Conservation (phyloP, 2,113 vertebrate species). For the Aramus guarauna region DNA sequence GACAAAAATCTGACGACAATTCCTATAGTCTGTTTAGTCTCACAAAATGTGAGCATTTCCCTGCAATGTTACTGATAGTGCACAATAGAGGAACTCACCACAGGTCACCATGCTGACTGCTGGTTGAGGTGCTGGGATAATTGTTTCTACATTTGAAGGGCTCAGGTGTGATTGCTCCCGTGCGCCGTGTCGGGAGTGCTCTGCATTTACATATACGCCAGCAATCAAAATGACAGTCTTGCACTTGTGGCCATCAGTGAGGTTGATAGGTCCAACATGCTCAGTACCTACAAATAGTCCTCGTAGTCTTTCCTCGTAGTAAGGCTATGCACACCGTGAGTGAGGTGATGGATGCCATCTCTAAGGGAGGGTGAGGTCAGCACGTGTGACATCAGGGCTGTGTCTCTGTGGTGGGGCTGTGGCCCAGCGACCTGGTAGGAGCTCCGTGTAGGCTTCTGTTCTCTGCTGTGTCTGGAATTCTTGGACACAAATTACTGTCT, state of each 20-base stretch:
- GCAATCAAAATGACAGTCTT: background rate
- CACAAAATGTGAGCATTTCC: constrained; percentile 24
- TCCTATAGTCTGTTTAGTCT: constrained; percentile 50
- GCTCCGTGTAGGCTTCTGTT: background rate
- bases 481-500: background rate
- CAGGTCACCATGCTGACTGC: background rate
- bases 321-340: accelerated
- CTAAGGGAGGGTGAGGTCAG: background rate
- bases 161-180: background rate
- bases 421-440: background rate
- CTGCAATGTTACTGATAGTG: background rate
- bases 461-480: background rate
- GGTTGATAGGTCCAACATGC: background rate
- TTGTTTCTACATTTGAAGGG: background rate
- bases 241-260: background rate
- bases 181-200: background rate
- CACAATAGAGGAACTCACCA: background rate
- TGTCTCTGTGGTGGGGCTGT: background rate
- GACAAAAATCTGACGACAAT: background rate
- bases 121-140: background rate
- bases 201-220: background rate
- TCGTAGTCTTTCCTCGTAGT: background rate
- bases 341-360: background rate
- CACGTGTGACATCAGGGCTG: accelerated
- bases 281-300: background rate